These are phyloP conservation scores for Menura novaehollandiae DNA, from an alignment of 2,113 vertebrate genomes.

Conservation along the genomic window DNA sequence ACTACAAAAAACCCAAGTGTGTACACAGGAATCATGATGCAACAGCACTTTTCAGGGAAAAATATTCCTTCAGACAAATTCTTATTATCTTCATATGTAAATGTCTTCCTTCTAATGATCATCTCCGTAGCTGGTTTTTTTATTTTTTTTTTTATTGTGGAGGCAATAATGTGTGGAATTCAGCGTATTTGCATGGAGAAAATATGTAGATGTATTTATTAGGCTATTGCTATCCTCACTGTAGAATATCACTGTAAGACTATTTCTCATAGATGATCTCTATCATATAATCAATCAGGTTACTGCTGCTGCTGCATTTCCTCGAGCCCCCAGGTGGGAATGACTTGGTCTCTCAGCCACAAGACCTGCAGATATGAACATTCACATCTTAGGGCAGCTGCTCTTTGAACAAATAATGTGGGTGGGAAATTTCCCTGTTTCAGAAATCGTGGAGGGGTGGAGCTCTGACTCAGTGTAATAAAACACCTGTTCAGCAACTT, in stretches of 20 bases:
- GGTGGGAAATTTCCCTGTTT: constrained; percentile 50
- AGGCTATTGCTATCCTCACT: not conserved
- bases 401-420: constrained; percentile 4
- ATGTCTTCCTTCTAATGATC: not conserved
- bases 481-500: constrained; percentile 49
- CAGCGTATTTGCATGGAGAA: not conserved
- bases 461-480: constrained; percentile 58
- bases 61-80: not conserved
- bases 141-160: not conserved
- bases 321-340: not conserved
- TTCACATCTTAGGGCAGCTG: not conserved
- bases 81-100: not conserved
- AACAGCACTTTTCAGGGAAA: not conserved
- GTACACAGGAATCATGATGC: not conserved
- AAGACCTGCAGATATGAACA: not conserved
- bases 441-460: constrained; percentile 47
- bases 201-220: not conserved
- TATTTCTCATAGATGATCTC: rapidly evolving
- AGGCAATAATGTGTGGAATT: not conserved
- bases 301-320: not conserved
- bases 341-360: not conserved
- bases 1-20: not conserved
- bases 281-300: not conserved
- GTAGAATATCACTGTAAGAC: not conserved
- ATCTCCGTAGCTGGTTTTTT: not conserved